Evolutionary conservation across 2,888 invertebrate genomes (phyloP), one percentile per base, ranked within the genome.

Genomic region (Mesorhabditis spiculigera): DNA sequence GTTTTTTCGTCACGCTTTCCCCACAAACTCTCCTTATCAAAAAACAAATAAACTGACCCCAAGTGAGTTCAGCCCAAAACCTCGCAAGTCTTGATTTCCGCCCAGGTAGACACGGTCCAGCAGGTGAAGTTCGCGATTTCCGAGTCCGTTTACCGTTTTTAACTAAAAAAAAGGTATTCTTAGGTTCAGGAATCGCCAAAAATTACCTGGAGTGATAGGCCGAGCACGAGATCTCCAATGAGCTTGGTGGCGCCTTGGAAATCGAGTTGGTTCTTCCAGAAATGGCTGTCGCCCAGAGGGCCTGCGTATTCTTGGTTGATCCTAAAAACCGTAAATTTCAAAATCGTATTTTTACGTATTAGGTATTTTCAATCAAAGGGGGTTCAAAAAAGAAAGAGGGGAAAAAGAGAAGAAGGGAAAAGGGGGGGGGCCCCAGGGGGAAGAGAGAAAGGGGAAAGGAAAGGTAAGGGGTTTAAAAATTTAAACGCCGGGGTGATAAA

Each of bases 271-370:
- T 92, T 92, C 88, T 93, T 93, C 44, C 93, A 86, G 86, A 93
- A 94, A 16, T 92, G 92, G n/a, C 94, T 91, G 86, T 94, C 92
- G 4, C 97, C 97, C 8, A 95, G 95, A 5, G 95, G 86, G 0
- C 94, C 91, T 43, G 95, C 93, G 81, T 93, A 89, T 87, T 97
- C 96, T 81, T 92, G 91, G 5, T 90, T 90, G 73, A 92, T 89
- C 13, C 75, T 28, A 28, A 28, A 28, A 28, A 28, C 28, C 28
- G 28, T 28, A 28, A 28, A 28, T 28, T 28, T 28, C 28, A 28
- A 28, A 28, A 28, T 28, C 28, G 28, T 28, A 28, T 28, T 28
- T 28, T 28, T 28, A 28, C 28, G 28, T 28, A 28, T 28, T 28
- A 28, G 1, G 28, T 28, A 28, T 28, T 28, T 28, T 28, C 1